phyloP scores from a whole-genome alignment of 2,797 vertebrate genomes.

The Pseudomugil gertrudae region DNA sequence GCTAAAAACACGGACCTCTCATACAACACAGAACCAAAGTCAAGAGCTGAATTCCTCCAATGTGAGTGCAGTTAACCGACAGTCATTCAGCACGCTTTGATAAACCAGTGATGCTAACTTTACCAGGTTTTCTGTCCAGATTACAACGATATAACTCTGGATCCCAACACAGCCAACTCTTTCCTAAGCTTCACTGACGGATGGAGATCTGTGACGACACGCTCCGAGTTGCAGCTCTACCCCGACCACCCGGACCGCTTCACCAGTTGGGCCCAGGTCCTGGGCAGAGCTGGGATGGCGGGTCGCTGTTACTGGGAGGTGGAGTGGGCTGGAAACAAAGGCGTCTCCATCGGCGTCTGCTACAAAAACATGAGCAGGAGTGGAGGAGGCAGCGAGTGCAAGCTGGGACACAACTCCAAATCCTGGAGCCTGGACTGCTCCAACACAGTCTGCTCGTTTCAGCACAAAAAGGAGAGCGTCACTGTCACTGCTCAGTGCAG shows the following conservation, averaged over 20 bases:
- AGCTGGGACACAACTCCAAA: slow-evolving; percentile 80
- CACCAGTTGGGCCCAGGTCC: slow-evolving; percentile 80
- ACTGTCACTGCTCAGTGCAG: slow-evolving; percentile 33
- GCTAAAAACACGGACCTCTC: slow-evolving; percentile 38
- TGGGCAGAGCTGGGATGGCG: slow-evolving; percentile 72
- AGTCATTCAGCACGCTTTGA: neutral
- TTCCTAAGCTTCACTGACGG: slow-evolving; percentile 68
- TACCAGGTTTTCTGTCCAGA: slow-evolving; percentile 51
- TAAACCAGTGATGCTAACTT: neutral
- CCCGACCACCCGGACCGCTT: slow-evolving; percentile 75
- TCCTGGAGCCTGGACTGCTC: slow-evolving; percentile 81
- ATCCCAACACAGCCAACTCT: slow-evolving; percentile 76
- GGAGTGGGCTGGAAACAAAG: slow-evolving; percentile 73
- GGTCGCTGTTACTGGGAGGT: slow-evolving; percentile 84
- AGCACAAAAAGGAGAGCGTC: slow-evolving; percentile 72
- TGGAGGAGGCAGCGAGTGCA: slow-evolving; percentile 69
- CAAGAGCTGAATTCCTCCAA: slow-evolving; percentile 74
- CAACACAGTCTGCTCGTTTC: slow-evolving; percentile 55
- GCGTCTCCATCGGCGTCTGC: slow-evolving; percentile 75
- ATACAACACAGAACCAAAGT: slow-evolving; percentile 60
- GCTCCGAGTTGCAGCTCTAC: slow-evolving; percentile 59
- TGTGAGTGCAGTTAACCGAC: slow-evolving; percentile 59
- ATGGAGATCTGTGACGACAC: slow-evolving; percentile 56
- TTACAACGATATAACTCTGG: slow-evolving; percentile 67
- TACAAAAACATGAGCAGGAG: slow-evolving; percentile 75